Conservation (phyloP, 2,113 vertebrate species). For the Podarcis cretensis region DNA sequence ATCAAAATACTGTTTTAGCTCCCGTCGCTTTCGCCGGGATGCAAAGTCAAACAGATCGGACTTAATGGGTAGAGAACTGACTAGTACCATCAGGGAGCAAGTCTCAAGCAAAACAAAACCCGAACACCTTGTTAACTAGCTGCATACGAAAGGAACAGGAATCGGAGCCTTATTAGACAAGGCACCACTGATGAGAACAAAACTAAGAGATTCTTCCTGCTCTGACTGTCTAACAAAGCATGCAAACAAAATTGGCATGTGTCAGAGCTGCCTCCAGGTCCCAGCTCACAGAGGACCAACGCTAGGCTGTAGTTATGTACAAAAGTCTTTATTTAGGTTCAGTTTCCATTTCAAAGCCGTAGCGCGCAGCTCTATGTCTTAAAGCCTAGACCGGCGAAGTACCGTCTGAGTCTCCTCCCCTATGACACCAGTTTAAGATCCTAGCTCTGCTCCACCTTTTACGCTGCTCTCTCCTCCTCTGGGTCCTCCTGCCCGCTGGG, state of each 20-base stretch:
- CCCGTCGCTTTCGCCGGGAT: background rate
- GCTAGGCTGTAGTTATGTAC: no score
- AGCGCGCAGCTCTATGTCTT: no score
- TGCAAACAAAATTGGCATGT: background rate
- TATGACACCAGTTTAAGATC: no score
- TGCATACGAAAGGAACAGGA: background rate
- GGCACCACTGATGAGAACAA: background rate
- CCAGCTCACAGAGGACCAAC: no score
- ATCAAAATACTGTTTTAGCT: background rate
- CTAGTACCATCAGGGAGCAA: background rate
- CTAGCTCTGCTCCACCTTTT: no score
- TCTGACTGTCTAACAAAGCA: background rate
- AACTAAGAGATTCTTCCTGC: background rate
- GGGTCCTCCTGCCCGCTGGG: no score
- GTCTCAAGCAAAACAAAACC: background rate
- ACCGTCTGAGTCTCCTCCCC: no score
- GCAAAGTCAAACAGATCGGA: background rate
- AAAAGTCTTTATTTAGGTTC: no score
- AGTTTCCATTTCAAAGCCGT: no score
- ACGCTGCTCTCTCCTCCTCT: no score
- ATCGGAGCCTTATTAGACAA: background rate
- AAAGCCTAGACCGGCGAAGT: no score
- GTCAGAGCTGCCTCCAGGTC: no score
- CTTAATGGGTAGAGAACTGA: background rate
- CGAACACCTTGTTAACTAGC: background rate